These are phyloP conservation scores for Galeopsomyia nigrocyanea DNA, from an alignment of 2,888 invertebrate species.

Conservation along the genomic window DNA sequence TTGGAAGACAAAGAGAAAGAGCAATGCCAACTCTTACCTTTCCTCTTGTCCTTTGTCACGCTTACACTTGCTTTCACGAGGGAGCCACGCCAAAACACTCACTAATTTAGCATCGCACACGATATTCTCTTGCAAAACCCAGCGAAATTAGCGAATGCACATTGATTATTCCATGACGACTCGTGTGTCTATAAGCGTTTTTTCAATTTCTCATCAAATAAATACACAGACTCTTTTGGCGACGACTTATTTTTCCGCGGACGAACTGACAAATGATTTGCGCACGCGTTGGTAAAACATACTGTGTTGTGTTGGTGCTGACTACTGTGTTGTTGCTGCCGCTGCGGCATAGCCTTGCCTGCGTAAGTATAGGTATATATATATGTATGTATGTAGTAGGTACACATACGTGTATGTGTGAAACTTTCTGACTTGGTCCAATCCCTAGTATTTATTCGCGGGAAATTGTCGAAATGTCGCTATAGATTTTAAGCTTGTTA, in stretches of 20 bases:
- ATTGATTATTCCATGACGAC: background rate
- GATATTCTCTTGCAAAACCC: background rate
- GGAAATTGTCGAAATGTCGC: too few relatives aligned
- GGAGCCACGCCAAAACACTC: slow-evolving; percentile 1
- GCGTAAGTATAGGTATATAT: too few relatives aligned
- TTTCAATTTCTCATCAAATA: background rate
- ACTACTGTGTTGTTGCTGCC: too few relatives aligned
- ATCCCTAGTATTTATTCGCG: background rate
- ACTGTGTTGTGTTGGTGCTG: background rate
- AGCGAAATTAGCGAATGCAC: background rate
- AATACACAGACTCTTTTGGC: background rate
- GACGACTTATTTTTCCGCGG: background rate
- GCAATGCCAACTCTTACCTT: slow-evolving; percentile 4
- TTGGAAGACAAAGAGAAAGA: background rate
- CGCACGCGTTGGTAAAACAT: background rate
- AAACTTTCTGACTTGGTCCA: slow-evolving; percentile 19
- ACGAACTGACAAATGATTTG: slow-evolving; percentile 18
- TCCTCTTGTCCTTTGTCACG: slow-evolving; percentile 7
- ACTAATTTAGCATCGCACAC: slow-evolving; percentile 16
- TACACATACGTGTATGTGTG: background rate
- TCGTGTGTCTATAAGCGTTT: background rate
- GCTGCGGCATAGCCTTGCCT: too few relatives aligned
- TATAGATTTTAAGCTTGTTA: too few relatives aligned
- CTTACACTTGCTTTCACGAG: background rate
- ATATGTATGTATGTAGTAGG: too few relatives aligned